A percentile compares a stretch with the other conserved stretches of the same genome.
These are phyloP conservation scores for Penaeus vannamei DNA, from an alignment of 1,140 invertebrate species.

Conservation along the genomic window DNA sequence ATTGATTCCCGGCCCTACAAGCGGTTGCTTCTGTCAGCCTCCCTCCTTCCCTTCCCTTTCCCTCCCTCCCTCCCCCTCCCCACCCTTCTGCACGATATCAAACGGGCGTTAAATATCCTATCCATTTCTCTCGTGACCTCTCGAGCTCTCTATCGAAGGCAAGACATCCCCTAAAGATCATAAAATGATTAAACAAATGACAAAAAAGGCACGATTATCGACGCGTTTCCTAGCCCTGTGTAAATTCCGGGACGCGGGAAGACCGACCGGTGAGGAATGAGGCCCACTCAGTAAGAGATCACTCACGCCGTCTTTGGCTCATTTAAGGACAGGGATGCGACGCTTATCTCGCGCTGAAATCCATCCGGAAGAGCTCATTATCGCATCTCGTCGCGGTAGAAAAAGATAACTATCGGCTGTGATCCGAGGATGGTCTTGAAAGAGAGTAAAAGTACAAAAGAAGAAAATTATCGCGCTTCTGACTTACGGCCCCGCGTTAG, in stretches of 20 bases:
- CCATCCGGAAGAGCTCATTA: background rate
- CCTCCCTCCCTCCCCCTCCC: background rate
- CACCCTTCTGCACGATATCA: background rate
- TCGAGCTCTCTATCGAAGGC: too few species aligned
- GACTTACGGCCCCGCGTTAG: conserved; percentile 58
- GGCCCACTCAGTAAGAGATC: too few species aligned
- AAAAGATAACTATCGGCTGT: background rate
- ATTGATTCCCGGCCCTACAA: conserved; percentile 44
- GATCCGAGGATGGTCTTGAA: background rate
- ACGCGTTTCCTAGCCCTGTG: too few species aligned
- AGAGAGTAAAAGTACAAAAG: conserved; percentile 7
- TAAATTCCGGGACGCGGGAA: too few species aligned
- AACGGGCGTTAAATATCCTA: background rate
- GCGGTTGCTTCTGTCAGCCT: background rate
- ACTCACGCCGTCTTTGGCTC: too few species aligned
- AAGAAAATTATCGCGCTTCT: conserved; percentile 13
- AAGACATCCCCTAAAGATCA: too few species aligned
- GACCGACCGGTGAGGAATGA: too few species aligned
- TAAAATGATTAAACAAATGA: too few species aligned
- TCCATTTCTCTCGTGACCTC: too few species aligned
- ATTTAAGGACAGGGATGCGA: too few species aligned
- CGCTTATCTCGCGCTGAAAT: too few species aligned
- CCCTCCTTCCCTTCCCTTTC: conserved; percentile 17
- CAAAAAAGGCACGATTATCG: too few species aligned
- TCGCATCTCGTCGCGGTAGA: background rate